phyloP scores from a whole-genome alignment of 1,140 invertebrate genomes.

The Vollenhovia emeryi region DNA sequence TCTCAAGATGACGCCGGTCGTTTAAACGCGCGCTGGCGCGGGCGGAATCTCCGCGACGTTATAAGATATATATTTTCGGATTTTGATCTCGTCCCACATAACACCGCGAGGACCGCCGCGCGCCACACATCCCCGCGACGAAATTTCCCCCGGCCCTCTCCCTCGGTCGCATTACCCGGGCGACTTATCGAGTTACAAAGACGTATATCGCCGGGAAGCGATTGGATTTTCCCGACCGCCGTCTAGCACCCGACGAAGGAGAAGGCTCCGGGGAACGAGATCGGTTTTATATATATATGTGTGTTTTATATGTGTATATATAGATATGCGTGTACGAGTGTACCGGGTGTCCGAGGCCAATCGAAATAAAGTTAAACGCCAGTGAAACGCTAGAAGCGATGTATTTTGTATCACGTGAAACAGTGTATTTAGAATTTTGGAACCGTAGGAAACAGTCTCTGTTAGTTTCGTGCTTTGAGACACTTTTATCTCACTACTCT shows the following conservation, averaged over 20 bases:
- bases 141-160: slow-evolving; percentile 51
- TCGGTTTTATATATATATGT: slow-evolving; percentile 62
- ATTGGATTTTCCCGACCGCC: slow-evolving; percentile 75
- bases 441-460: neutral
- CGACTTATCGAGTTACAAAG: slow-evolving; percentile 78
- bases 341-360: slow-evolving; percentile 42
- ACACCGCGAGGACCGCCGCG: slow-evolving; percentile 3
- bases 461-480: neutral
- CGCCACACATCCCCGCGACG: slow-evolving; percentile 37
- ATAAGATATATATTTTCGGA: slow-evolving; percentile 32
- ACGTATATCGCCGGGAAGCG: slow-evolving; percentile 75
- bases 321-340: neutral
- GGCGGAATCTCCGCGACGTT: neutral
- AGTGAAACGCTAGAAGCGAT: neutral
- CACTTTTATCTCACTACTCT: neutral
- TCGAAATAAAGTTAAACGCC: neutral
- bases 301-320: too few species aligned
- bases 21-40: neutral
- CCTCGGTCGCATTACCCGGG: slow-evolving; percentile 58
- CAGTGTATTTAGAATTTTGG: slow-evolving; percentile 21
- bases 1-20: neutral
- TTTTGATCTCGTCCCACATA: slow-evolving; percentile 29
- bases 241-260: slow-evolving; percentile 66
- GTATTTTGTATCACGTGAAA: neutral
- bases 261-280: slow-evolving; percentile 69